Base-by-base conservation (phyloP, 1,140 invertebrate species). In the Musca domestica region DNA sequence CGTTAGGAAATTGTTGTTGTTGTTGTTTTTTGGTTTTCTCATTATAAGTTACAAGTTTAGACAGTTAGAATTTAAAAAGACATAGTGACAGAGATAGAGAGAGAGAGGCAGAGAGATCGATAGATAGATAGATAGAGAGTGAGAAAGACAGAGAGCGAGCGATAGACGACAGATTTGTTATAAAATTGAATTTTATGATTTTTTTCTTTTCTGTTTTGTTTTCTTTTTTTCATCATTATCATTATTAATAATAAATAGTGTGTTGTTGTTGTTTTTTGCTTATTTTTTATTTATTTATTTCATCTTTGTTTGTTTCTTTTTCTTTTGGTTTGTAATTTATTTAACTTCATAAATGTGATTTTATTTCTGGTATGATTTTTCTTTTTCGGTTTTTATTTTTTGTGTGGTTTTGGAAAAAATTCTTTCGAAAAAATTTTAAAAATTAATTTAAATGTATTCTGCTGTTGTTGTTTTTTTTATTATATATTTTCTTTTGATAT, bases 311-410 rank as follows among this genome's bases (percentile, higher is more conserved):
- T 30, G 10, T 23, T 34, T 27, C 48, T 54, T 27, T 17, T 61
- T 56, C 46, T 61, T 17, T 61, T 61, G 25, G 56, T 17, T 41
- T 41, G 34, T 34, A 61, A 58, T n/a, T 58, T 34, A 5, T 54
- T 30, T 58, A 61, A 61, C 27, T 61, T 61, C 17, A 61, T 61
- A 41, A 61, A 61, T 61, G 27, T 61, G 56, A 61, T 56, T 27
- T 56, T 56, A 15, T n/a, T 56, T 27, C n/a, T 9, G n/a, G 19
- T 51, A 51, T 51, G 49, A 51, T 51, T 51, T 51, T 51, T 17
- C 10, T 12, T 41, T 41, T 12, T 41, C 34, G 6, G 34, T 41
- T 41, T 5, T 5, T 41, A 41, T 41, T 5, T 9, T 12, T 5
- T 7, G 6, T 41, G 6, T 41, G 6, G 34, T 5, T 41, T 41